Evolutionary conservation across 2,797 vertebrate species (phyloP), one percentile per base, ranked within the genome.

Genomic region (Coreius guichenoti): DNA sequence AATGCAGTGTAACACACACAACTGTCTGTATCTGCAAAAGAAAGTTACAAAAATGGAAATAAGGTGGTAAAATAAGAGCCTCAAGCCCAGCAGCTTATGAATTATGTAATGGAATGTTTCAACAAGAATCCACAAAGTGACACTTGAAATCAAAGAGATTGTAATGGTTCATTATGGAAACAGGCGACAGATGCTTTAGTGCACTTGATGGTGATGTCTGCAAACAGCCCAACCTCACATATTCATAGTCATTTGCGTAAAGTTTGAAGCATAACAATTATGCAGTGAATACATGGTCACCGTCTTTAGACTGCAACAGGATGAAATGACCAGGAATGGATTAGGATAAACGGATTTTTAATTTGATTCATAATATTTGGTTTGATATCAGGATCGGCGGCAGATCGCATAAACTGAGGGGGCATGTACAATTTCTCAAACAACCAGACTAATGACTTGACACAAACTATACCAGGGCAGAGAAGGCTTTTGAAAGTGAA

Each of bases 231-330:
- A 39, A 19, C 12, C 39, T 78, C 56, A 78, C 56, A 63, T 29
- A 61, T 78, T 63, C 54, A 78, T 26, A 58, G 51, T 39, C 21
- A 17, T 39, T 58, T 77, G 51, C 5, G 5, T 8, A 36, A 76
- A 63, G 56, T 78, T 61, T 43, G 36, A 78, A 78, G 13, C 76
- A 43, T 63, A 78, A 5, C 54, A 9, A 26, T 19, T 61, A 58
- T 7, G 54, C 14, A 61, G 33, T n/a, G 33, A 61, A 61, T 36
- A 43, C 54, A 76, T 56, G 11, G 51, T 13, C 6, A 17, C 72
- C 4, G 4, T 76, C 31, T 76, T 76, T 13, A 78, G 36, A 61
- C 23, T 78, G 23, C 61, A 78, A 78, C 36, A 61, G 36, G 36
- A 56, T 56, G 12, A 74, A 75, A 76, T 75, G 51, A 39, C 51